These are phyloP conservation scores for Mirounga angustirostris DNA, from an alignment of 2,113 vertebrate species.

Conservation along the genomic window DNA sequence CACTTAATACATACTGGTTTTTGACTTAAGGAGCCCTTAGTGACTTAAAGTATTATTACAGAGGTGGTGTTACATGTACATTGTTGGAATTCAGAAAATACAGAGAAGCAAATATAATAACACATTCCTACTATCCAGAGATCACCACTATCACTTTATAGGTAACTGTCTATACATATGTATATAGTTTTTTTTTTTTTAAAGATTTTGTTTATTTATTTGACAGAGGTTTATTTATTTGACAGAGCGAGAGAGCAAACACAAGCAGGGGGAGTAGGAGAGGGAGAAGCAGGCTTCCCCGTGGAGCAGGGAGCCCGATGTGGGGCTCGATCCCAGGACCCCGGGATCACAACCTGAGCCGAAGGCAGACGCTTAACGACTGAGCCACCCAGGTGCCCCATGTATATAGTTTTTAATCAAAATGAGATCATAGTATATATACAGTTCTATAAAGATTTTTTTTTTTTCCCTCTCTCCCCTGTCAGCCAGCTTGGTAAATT, in stretches of 20 bases:
- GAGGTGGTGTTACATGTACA: neutral
- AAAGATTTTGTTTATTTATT: no score
- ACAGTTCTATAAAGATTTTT: neutral
- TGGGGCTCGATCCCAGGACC: no score
- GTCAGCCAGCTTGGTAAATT: neutral
- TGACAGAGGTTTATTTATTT: no score
- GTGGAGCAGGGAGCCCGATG: no score
- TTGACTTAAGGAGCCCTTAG: constrained; percentile 29
- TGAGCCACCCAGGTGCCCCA: no score
- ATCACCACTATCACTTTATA: neutral
- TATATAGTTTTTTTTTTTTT: neutral
- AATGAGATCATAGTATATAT: neutral
- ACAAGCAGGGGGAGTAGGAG: no score
- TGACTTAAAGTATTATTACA: neutral
- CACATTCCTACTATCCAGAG: neutral
- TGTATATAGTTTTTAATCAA: neutral
- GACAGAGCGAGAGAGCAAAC: no score
- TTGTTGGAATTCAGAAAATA: neutral
- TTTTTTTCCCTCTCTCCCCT: neutral
- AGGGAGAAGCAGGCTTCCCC: no score
- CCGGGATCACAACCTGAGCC: no score
- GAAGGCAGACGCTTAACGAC: no score
- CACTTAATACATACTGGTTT: neutral
- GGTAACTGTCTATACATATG: neutral
- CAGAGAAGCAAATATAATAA: neutral